A percentile compares a stretch with the other conserved stretches of the same genome.
These are phyloP conservation scores for Apeira syringaria DNA, from an alignment of 2,888 invertebrate genomes.

Conservation along the genomic window DNA sequence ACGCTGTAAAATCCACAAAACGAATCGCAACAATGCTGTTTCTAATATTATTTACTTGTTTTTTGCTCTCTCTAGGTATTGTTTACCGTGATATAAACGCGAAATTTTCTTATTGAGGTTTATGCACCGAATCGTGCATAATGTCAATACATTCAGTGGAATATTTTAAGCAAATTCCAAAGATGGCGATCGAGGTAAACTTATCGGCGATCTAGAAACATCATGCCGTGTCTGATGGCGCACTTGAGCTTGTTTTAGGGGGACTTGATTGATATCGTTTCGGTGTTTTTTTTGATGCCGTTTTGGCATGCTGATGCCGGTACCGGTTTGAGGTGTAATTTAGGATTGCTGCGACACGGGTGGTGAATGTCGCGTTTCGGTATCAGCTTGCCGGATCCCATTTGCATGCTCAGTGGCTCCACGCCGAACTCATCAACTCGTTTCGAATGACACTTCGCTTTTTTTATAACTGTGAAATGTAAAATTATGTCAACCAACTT, in stretches of 20 bases:
- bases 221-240: conserved; percentile 29
- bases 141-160: conserved; percentile 7
- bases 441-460: conserved; percentile 36
- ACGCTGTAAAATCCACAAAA: conserved; percentile 57
- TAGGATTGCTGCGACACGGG: conserved; percentile 33
- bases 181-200: conserved; percentile 9
- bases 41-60: conserved; percentile 20
- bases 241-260: conserved; percentile 37
- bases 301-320: conserved; percentile 35
- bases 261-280: conserved; percentile 44
- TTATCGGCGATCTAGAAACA: conserved; percentile 23
- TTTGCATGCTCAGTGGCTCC: conserved; percentile 43
- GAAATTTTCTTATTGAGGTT: conserved; percentile 3
- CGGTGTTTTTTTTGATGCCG: conserved; percentile 24
- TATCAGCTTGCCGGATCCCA: conserved; percentile 44
- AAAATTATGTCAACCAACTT: neutral
- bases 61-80: conserved; percentile 7
- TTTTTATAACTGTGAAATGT: conserved; percentile 40
- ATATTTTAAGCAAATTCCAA: conserved; percentile 10
- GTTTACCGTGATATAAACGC: conserved; percentile 1
- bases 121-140: conserved; percentile 9
- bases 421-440: conserved; percentile 28
- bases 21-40: conserved; percentile 47
- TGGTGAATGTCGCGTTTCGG: conserved; percentile 29
- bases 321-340: conserved; percentile 42